phyloP scores from a whole-genome alignment of 2,797 vertebrate species.

The Thunnus albacares region DNA sequence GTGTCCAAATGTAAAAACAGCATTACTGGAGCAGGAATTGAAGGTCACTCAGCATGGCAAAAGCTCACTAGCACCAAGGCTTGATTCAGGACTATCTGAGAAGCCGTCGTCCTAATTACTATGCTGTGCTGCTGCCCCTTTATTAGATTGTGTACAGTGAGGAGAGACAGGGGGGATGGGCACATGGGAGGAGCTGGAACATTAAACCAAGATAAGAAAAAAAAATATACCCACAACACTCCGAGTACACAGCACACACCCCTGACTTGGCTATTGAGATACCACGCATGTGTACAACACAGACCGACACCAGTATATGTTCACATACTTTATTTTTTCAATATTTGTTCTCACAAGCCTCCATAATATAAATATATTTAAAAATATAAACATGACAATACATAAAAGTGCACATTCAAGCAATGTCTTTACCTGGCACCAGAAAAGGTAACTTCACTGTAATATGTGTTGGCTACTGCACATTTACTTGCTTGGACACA shows the following conservation, averaged over 20 bases:
- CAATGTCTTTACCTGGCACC: conserved; percentile 65
- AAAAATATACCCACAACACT: background rate
- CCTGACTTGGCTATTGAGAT: background rate
- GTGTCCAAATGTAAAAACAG: conserved; percentile 1
- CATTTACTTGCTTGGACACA: conserved; percentile 61
- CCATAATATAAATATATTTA: conserved; percentile 77
- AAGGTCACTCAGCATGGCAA: conserved; percentile 36
- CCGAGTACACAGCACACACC: conserved; percentile 14
- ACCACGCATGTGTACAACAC: conserved; percentile 25
- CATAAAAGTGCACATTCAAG: conserved; percentile 76
- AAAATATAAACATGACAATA: conserved; percentile 78
- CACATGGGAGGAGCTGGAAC: conserved; percentile 56
- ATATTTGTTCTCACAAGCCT: conserved; percentile 71
- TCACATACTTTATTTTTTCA: conserved; percentile 70
- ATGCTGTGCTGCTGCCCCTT: conserved; percentile 54
- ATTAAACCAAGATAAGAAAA: conserved; percentile 68
- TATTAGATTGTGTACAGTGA: conserved; percentile 73
- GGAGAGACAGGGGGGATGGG: conserved; percentile 54
- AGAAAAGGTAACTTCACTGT: conserved; percentile 58
- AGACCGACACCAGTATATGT: conserved; percentile 55
- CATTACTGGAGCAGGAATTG: conserved; percentile 16
- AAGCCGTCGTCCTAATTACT: conserved; percentile 28
- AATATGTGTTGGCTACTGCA: conserved; percentile 63
- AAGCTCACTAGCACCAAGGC: conserved; percentile 29
- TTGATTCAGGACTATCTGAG: conserved; percentile 46